Evolutionary conservation across 2,113 vertebrate genomes (phyloP).

Genomic region (Sturnira hondurensis): DNA sequence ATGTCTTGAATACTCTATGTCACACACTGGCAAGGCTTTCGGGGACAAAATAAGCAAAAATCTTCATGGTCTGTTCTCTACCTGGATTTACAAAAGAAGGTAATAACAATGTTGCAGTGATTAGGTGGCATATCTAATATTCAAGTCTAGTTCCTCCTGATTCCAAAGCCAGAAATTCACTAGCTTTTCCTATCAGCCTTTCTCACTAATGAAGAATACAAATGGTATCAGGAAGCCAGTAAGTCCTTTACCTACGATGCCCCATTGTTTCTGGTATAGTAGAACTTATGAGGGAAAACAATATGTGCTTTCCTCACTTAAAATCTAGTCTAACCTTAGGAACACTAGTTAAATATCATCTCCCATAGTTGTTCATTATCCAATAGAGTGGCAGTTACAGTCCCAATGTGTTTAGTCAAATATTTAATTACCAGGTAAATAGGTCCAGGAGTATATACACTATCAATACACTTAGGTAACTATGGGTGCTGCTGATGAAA

Average conservation of each 20-base stretch:
- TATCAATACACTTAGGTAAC: not conserved
- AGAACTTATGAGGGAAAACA: not conserved
- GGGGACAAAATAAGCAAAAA: not conserved
- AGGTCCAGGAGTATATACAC: not conserved
- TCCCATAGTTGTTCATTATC: not conserved
- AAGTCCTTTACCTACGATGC: fast-evolving
- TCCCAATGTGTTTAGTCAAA: not conserved
- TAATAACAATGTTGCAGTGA: not conserved
- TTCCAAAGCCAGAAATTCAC: not conserved
- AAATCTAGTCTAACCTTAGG: not conserved
- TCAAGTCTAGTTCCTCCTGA: not conserved
- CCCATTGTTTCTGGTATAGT: not conserved
- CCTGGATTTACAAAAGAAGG: not conserved
- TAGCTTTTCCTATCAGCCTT: not conserved
- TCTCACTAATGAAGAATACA: not conserved
- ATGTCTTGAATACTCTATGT: not conserved
- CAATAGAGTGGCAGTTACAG: not conserved
- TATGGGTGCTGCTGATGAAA: not conserved
- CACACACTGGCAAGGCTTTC: not conserved
- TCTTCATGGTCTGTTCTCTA: not conserved
- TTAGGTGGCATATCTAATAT: not conserved
- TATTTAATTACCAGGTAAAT: not conserved
- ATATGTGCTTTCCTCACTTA: not conserved
- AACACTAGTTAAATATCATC: not conserved
- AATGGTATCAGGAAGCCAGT: not conserved